These are phyloP conservation scores for Andrena camellia DNA, from an alignment of 2,888 invertebrate species.

Conservation along the genomic window DNA sequence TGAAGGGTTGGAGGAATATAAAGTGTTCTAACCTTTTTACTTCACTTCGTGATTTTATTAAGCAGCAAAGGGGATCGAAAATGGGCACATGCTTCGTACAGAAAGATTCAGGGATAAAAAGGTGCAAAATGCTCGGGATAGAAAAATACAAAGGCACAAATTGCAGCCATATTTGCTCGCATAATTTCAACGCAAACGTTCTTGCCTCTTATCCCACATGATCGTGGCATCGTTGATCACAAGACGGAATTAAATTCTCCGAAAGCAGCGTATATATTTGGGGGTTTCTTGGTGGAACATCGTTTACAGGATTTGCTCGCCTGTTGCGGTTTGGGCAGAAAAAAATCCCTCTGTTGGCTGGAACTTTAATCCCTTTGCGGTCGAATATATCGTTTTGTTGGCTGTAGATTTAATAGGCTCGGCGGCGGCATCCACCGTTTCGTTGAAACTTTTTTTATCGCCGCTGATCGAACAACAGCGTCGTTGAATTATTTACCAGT, in stretches of 20 bases:
- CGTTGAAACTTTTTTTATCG: slow-evolving; percentile 1
- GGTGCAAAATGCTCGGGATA: neutral
- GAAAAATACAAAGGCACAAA: neutral
- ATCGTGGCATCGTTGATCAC: slow-evolving; percentile 24
- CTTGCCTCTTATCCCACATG: neutral
- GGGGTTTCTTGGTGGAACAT: slow-evolving; percentile 8
- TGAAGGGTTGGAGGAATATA: too few relatives aligned
- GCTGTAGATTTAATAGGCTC: neutral
- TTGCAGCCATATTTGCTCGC: neutral
- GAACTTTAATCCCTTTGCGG: slow-evolving; percentile 3
- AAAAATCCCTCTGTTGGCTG: slow-evolving; percentile 4
- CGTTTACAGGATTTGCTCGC: slow-evolving; percentile 12
- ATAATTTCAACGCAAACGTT: slow-evolving; percentile 3
- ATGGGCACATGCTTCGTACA: too few relatives aligned
- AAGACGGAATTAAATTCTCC: slow-evolving; percentile 41
- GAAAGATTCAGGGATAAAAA: too few relatives aligned
- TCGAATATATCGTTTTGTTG: neutral
- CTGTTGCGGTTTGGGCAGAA: neutral
- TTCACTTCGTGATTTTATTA: too few relatives aligned
- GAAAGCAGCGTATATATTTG: slow-evolving; percentile 14
- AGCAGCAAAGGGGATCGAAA: too few relatives aligned
- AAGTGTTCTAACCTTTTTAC: too few relatives aligned
- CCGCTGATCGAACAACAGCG: neutral
- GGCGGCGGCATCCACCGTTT: neutral
- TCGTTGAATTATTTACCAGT: slow-evolving; percentile 4